phyloP scores from a whole-genome alignment of 2,113 vertebrate species.

The Neodontobutis hainanensis region DNA sequence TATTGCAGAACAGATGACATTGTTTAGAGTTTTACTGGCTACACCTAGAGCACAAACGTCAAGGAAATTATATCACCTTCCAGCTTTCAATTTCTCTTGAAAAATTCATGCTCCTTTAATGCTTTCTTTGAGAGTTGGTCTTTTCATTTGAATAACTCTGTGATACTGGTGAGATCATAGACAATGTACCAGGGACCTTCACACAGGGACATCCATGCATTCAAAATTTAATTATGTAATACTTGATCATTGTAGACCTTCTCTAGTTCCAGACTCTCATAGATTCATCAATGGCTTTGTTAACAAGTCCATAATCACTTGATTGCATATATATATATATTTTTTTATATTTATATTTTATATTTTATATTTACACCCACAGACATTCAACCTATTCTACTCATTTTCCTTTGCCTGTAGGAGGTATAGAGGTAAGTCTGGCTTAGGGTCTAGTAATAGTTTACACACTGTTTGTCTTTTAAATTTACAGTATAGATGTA shows the following conservation, averaged over 20 bases:
- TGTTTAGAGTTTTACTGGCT: constrained; percentile 57
- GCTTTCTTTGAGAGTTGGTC: constrained; percentile 33
- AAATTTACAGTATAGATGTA: no score
- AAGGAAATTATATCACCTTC: constrained; percentile 35
- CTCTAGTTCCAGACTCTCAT: constrained; percentile 31
- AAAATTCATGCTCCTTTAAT: constrained; percentile 35
- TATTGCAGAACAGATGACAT: constrained; percentile 70
- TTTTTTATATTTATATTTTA: no score
- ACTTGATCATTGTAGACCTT: constrained; percentile 9
- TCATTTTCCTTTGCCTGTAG: no score
- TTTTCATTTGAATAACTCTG: constrained; percentile 35
- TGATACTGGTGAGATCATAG: constrained; percentile 41
- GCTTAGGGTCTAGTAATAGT: no score
- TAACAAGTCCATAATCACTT: constrained; percentile 35
- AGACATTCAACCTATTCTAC: no score
- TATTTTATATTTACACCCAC: no score
- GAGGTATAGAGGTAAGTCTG: no score
- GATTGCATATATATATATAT: constrained; percentile 6
- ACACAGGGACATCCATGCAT: constrained; percentile 29
- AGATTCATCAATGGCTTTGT: constrained; percentile 62
- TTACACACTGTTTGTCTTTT: no score
- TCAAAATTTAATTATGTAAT: constrained; percentile 54
- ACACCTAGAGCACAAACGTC: constrained; percentile 46
- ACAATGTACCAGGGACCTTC: constrained; percentile 24
- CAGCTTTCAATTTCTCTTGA: constrained; percentile 23